These are phyloP conservation scores for Trachelipus rathkii DNA, from an alignment of 1,140 invertebrate genomes.

Conservation along the genomic window DNA sequence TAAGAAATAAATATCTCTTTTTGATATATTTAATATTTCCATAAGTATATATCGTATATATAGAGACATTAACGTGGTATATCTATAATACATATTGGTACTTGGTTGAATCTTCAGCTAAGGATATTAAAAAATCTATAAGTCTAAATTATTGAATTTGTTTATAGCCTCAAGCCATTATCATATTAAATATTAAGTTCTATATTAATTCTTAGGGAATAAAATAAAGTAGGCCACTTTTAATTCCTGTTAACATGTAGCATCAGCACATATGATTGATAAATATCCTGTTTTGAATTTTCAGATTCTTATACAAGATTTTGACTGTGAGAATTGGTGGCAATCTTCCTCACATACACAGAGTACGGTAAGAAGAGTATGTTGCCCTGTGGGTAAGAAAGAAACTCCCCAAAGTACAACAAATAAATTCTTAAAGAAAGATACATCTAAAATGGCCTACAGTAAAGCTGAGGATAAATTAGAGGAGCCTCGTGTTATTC, in stretches of 20 bases:
- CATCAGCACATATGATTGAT: neutral
- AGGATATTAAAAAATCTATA: neutral
- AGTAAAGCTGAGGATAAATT: constrained; percentile 54
- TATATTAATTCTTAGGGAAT: neutral
- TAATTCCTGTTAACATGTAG: neutral
- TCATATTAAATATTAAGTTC: neutral
- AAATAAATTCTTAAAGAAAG: neutral
- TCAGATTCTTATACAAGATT: neutral
- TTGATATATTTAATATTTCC: too few relatives aligned
- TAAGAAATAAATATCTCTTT: too few relatives aligned
- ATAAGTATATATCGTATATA: too few relatives aligned
- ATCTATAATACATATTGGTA: too few relatives aligned
- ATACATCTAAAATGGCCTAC: neutral
- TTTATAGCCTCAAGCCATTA: too few relatives aligned
- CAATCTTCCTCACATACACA: neutral
- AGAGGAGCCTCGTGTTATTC: constrained; percentile 68
- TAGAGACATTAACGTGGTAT: too few relatives aligned
- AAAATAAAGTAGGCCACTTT: neutral
- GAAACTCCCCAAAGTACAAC: neutral
- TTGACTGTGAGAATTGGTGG: neutral
- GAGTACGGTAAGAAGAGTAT: neutral
- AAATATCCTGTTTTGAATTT: neutral
- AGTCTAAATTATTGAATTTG: neutral
- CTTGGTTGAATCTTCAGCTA: too few relatives aligned
- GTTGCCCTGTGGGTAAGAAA: neutral